Evolutionary conservation across 2,797 vertebrate genomes (phyloP).

Genomic region (Sebastolobus altivelis): DNA sequence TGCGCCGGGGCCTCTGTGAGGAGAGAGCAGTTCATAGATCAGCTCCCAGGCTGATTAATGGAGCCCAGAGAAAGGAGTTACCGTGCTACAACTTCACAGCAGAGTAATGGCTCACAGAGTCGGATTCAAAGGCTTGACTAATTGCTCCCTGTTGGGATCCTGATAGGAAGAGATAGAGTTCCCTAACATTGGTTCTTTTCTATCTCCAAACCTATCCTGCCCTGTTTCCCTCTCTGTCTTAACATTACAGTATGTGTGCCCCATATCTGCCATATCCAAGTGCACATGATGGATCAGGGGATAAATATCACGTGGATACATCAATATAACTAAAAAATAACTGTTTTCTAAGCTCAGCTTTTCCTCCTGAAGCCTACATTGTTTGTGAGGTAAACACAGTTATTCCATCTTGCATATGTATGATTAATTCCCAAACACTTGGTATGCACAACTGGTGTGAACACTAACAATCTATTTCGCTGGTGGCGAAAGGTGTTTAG

Average conservation of each 20-base stretch:
- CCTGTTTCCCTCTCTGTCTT: slow-evolving; percentile 16
- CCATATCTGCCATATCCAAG: slow-evolving; percentile 23
- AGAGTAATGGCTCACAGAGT: slow-evolving; percentile 57
- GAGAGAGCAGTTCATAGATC: slow-evolving; percentile 59
- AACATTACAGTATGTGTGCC: slow-evolving; percentile 25
- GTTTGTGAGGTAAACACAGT: slow-evolving; percentile 5
- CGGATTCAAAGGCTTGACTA: slow-evolving; percentile 55
- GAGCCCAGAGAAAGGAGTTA: slow-evolving; percentile 57
- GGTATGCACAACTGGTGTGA: not conserved
- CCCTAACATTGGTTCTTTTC: slow-evolving; percentile 31
- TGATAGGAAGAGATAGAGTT: slow-evolving; percentile 41
- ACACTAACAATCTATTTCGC: not conserved
- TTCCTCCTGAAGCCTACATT: not conserved
- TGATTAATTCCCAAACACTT: slow-evolving; percentile 7
- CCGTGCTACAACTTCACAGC: slow-evolving; percentile 40
- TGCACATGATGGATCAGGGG: slow-evolving; percentile 14
- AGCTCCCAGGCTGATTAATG: slow-evolving; percentile 74
- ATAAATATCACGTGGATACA: not conserved
- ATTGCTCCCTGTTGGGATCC: slow-evolving; percentile 57
- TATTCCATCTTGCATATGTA: not conserved
- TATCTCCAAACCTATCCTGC: slow-evolving; percentile 10
- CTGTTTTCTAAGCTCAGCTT: not conserved
- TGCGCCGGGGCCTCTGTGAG: slow-evolving; percentile 7
- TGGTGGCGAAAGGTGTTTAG: not conserved
- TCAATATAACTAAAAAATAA: not conserved